Evolutionary conservation across 2,113 vertebrate genomes (phyloP).

Genomic region (Rhipidura dahli): DNA sequence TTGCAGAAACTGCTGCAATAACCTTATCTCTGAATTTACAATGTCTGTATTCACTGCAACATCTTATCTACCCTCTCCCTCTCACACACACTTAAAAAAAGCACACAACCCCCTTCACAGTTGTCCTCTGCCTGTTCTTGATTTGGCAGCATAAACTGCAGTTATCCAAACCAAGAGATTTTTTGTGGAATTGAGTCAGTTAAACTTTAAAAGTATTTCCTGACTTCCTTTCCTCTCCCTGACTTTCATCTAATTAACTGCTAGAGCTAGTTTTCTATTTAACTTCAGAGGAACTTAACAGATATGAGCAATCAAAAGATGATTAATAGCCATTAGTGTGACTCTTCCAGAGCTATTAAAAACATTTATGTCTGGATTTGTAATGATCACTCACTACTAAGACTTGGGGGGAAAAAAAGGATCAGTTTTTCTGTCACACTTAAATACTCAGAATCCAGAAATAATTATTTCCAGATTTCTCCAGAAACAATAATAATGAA

Average conservation of each 20-base stretch:
- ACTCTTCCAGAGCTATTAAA: slow-evolving; percentile 13
- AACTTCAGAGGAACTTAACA: background rate
- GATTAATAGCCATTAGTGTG: background rate
- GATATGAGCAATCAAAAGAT: background rate
- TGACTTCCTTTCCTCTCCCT: background rate
- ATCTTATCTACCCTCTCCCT: background rate
- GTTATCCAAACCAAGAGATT: background rate
- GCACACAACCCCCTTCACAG: background rate
- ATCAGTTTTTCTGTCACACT: background rate
- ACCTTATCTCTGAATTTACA: background rate
- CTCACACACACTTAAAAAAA: background rate
- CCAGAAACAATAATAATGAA: background rate
- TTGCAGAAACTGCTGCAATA: background rate
- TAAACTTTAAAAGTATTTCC: background rate
- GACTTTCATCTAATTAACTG: background rate
- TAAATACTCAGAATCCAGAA: background rate
- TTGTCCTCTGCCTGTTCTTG: background rate
- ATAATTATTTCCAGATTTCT: slow-evolving; percentile 18
- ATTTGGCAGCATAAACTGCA: background rate
- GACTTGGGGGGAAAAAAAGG: background rate
- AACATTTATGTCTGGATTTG: slow-evolving; percentile 32
- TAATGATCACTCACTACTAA: background rate
- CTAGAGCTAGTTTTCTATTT: background rate
- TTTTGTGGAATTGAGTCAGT: background rate
- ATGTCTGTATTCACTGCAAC: background rate